Conservation (phyloP, 2,888 invertebrate species). For the Polydrusus pterygomalis region DNA sequence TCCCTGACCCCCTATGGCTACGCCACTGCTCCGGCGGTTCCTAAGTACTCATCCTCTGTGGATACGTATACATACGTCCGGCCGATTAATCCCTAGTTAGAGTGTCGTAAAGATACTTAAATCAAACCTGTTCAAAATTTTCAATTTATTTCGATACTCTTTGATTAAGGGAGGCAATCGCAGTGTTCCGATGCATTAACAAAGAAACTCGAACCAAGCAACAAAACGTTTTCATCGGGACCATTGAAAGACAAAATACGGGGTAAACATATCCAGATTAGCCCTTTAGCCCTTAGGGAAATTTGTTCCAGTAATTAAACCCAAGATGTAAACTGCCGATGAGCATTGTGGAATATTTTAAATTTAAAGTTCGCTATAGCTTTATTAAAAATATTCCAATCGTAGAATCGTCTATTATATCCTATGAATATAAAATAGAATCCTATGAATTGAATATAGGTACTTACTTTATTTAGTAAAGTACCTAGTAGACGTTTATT, state of each 20-base stretch:
- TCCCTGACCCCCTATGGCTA: no score
- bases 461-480: no score
- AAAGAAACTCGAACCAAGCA: neutral
- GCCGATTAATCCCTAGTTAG: no score
- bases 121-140: constrained; percentile 3
- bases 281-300: constrained; percentile 36
- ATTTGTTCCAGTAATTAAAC: constrained; percentile 44
- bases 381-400: neutral
- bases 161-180: constrained; percentile 13
- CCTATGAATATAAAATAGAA: no score
- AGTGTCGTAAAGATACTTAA: no score
- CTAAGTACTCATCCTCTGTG: no score
- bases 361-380: neutral
- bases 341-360: constrained; percentile 20
- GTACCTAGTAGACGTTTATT: no score
- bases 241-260: constrained; percentile 28
- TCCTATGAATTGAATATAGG: no score
- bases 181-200: constrained; percentile 32
- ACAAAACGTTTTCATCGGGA: constrained; percentile 17
- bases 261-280: constrained; percentile 29
- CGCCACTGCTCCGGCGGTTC: no score
- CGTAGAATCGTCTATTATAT: no score
- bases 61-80: no score
- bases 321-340: constrained; percentile 19
- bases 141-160: constrained; percentile 12